Evolutionary conservation across 2,888 invertebrate species (phyloP).

Genomic region (Parasteatoda lunata): DNA sequence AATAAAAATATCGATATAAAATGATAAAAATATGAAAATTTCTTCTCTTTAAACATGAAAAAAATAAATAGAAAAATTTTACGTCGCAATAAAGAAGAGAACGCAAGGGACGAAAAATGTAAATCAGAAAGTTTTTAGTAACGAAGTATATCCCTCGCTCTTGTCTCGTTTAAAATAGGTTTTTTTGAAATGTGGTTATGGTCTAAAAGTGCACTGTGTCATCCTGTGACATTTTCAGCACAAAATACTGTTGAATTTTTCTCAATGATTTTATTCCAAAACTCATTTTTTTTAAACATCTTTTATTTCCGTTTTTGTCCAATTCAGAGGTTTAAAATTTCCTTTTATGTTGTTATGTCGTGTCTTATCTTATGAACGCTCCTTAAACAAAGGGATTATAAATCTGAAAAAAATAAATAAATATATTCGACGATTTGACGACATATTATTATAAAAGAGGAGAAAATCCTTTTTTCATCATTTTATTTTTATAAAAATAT

Average conservation of each 20-base stretch:
- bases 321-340: constrained; percentile 35
- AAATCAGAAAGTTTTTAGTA: constrained; percentile 50
- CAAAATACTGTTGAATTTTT: constrained; percentile 21
- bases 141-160: constrained; percentile 39
- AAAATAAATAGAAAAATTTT: constrained; percentile 22
- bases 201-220: constrained; percentile 42
- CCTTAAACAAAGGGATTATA: background rate
- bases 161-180: constrained; percentile 27
- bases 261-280: constrained; percentile 29
- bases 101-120: constrained; percentile 37
- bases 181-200: constrained; percentile 64
- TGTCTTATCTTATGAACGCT: constrained; percentile 23
- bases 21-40: constrained; percentile 38
- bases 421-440: background rate
- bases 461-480: background rate
- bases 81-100: constrained; percentile 35
- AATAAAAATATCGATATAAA: constrained; percentile 2
- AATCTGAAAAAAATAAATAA: background rate
- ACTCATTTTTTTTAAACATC: constrained; percentile 10
- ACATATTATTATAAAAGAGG: background rate
- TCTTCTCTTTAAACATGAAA: background rate
- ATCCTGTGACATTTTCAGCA: constrained; percentile 18
- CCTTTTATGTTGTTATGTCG: constrained; percentile 32
- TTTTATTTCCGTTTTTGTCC: constrained; percentile 34
- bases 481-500: background rate